These are phyloP conservation scores for Antedon mediterranea DNA, from an alignment of 53 echinoderm and acorn worm species.

Conservation along the genomic window DNA sequence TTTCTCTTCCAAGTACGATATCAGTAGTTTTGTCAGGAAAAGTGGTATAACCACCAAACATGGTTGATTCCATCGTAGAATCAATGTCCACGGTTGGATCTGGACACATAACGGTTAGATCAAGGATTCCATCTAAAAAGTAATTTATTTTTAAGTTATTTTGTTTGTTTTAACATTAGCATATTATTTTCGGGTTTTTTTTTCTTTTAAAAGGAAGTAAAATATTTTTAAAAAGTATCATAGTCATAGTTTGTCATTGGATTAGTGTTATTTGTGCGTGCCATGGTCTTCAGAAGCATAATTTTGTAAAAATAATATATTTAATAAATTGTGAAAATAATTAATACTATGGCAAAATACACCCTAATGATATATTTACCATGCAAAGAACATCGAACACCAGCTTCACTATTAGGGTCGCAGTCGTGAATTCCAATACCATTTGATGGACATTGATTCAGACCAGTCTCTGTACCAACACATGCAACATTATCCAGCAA, in stretches of 20 bases:
- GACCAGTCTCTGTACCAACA: background rate
- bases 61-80: background rate
- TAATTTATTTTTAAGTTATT: too few relatives aligned
- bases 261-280: too few relatives aligned
- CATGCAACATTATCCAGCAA: background rate
- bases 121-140: background rate
- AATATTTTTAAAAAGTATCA: too few relatives aligned
- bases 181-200: too few relatives aligned
- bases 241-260: too few relatives aligned
- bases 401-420: background rate
- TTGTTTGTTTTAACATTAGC: too few relatives aligned
- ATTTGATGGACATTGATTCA: background rate
- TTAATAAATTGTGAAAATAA: too few relatives aligned
- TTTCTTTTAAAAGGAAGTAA: too few relatives aligned
- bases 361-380: too few relatives aligned
- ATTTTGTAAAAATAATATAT: too few relatives aligned
- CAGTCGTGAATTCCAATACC: background rate
- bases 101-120: background rate
- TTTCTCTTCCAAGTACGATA: background rate
- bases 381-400: background rate
- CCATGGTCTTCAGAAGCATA: too few relatives aligned
- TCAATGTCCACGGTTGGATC: background rate
- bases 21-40: background rate
- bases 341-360: too few relatives aligned
- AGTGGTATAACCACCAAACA: background rate